Evolutionary conservation across 2,888 invertebrate species (phyloP).

Genomic region (Malacosoma neustria): DNA sequence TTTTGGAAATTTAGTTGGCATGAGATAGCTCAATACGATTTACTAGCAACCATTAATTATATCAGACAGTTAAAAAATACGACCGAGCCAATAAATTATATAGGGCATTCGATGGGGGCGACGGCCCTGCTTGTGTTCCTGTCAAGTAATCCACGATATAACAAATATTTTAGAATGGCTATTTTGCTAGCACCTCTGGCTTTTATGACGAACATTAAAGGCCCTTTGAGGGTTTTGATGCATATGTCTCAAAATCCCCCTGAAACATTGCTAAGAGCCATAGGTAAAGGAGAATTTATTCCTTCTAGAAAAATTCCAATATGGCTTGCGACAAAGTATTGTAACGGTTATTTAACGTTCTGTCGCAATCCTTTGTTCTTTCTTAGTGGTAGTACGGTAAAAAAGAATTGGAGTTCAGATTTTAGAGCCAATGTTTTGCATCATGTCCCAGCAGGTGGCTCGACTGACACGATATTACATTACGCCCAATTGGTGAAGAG

Average conservation of each 20-base stretch:
- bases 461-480: conserved; percentile 44
- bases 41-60: conserved; percentile 43
- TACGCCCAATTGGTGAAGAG: conserved; percentile 37
- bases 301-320: conserved; percentile 34
- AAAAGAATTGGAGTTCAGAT: conserved; percentile 20
- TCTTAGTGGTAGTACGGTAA: conserved; percentile 31
- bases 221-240: conserved; percentile 33
- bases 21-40: conserved; percentile 48
- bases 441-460: conserved; percentile 47
- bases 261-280: conserved; percentile 21
- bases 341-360: conserved; percentile 27
- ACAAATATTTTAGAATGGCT: conserved; percentile 37
- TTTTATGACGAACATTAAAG: conserved; percentile 34
- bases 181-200: conserved; percentile 44
- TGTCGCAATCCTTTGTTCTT: conserved; percentile 49
- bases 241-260: conserved; percentile 22
- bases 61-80: conserved; percentile 29
- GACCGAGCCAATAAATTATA: conserved; percentile 31
- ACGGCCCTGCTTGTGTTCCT: conserved; percentile 43
- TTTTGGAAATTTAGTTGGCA: conserved; percentile 53
- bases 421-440: conserved; percentile 33
- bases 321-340: conserved; percentile 33
- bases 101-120: conserved; percentile 57
- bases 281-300: conserved; percentile 38
- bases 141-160: conserved; percentile 35